These are phyloP conservation scores for Euthynnus affinis DNA, from an alignment of 2,797 vertebrate genomes.

Conservation along the genomic window DNA sequence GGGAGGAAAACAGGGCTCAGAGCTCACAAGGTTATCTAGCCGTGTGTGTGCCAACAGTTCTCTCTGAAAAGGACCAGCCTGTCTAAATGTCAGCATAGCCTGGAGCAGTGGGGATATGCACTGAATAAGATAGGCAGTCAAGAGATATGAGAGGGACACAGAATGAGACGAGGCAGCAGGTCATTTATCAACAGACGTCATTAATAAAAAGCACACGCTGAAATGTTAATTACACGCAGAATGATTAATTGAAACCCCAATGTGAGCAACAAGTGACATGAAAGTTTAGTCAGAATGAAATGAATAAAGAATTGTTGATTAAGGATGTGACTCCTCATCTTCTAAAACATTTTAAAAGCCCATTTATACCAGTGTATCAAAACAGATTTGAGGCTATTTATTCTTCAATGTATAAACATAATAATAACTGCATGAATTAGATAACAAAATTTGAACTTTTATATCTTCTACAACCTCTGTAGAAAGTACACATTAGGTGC, in stretches of 20 bases:
- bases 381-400: background rate
- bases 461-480: background rate
- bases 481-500: background rate
- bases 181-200: conserved; percentile 27
- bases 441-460: background rate
- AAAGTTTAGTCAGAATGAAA: background rate
- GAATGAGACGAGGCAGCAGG: conserved; percentile 23
- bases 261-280: background rate
- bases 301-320: background rate
- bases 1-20: conserved; percentile 30
- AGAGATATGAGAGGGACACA: conserved; percentile 54
- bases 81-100: conserved; percentile 70
- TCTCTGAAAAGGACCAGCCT: conserved; percentile 53
- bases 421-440: background rate
- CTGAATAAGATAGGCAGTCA: conserved; percentile 59
- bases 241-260: background rate
- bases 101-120: conserved; percentile 44
- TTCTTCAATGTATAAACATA: background rate
- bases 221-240: conserved; percentile 9
- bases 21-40: conserved; percentile 67
- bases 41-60: conserved; percentile 40
- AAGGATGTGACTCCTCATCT: background rate
- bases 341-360: background rate
- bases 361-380: background rate
- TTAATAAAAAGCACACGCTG: conserved; percentile 4